These are phyloP conservation scores for Ciconia maguari DNA, from an alignment of 2,113 vertebrate species.

Conservation along the genomic window DNA sequence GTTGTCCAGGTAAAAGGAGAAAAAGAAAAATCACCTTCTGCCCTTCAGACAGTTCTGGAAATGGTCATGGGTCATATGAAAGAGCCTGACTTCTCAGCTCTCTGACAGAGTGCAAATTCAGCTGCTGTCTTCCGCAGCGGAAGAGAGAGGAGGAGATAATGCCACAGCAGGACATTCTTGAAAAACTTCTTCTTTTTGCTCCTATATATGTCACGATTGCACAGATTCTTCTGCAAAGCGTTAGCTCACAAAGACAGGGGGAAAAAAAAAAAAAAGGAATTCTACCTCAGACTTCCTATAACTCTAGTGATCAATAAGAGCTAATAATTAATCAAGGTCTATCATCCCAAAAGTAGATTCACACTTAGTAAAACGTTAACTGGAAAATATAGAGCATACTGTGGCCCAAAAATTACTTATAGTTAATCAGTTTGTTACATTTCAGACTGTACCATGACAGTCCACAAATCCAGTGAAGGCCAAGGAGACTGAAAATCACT, in stretches of 20 bases:
- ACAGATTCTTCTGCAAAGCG: not conserved
- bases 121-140: not conserved
- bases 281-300: not conserved
- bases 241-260: not conserved
- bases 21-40: not conserved
- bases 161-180: slow-evolving; percentile 21
- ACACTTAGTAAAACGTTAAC: not conserved
- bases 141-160: not conserved
- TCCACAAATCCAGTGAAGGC: slow-evolving; percentile 18
- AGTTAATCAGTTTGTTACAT: not conserved
- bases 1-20: not conserved
- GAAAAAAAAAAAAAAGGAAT: not conserved
- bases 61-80: not conserved
- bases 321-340: not conserved
- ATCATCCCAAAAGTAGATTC: not conserved
- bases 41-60: slow-evolving; percentile 1
- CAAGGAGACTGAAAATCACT: slow-evolving; percentile 2
- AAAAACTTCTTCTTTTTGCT: not conserved
- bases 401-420: not conserved
- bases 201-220: not conserved
- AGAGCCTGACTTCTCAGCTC: not conserved
- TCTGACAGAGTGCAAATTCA: slow-evolving; percentile 37
- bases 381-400: not conserved
- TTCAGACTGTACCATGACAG: not conserved
- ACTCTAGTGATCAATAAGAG: not conserved